A percentile compares a stretch with the other conserved stretches of the same genome.
phyloP scores from a whole-genome alignment of 2,888 invertebrate genomes.

The Drosophila acutilabella region DNA sequence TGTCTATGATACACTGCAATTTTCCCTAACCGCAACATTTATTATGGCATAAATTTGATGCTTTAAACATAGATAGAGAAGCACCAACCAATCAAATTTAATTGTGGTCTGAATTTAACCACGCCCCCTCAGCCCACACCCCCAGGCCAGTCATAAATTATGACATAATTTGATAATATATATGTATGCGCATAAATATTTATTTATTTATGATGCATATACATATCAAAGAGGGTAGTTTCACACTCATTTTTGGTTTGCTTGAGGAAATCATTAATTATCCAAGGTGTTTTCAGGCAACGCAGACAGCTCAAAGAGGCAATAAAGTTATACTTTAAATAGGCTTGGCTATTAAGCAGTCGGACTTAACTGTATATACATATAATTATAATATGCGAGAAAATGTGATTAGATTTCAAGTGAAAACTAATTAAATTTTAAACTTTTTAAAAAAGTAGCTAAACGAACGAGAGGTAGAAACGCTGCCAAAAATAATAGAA shows the following conservation, averaged over 20 bases:
- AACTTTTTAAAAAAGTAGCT: too few species aligned
- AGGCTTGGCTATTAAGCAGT: not conserved
- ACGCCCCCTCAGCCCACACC: not conserved
- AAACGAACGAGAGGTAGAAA: not conserved
- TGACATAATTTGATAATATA: constrained; percentile 16
- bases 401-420: too few species aligned
- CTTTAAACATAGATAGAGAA: constrained; percentile 36
- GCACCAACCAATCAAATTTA: constrained; percentile 26
- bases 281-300: constrained; percentile 4
- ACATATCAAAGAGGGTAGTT: not conserved
- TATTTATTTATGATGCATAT: constrained; percentile 20
- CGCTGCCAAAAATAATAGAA: constrained; percentile 27
- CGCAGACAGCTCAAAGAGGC: not conserved
- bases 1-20: constrained; percentile 19
- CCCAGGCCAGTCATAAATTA: constrained; percentile 16
- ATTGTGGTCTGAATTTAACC: constrained; percentile 10
- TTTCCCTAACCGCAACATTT: constrained; percentile 37
- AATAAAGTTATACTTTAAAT: not conserved
- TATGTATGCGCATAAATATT: constrained; percentile 4
- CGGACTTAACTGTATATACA: too few species aligned
- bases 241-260: constrained; percentile 3
- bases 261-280: constrained; percentile 13
- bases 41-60: constrained; percentile 43
- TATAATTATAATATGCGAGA: too few species aligned
- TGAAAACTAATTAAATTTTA: too few species aligned